Conservation (phyloP, 2,113 vertebrate species). For the Hydropotes inermis region DNA sequence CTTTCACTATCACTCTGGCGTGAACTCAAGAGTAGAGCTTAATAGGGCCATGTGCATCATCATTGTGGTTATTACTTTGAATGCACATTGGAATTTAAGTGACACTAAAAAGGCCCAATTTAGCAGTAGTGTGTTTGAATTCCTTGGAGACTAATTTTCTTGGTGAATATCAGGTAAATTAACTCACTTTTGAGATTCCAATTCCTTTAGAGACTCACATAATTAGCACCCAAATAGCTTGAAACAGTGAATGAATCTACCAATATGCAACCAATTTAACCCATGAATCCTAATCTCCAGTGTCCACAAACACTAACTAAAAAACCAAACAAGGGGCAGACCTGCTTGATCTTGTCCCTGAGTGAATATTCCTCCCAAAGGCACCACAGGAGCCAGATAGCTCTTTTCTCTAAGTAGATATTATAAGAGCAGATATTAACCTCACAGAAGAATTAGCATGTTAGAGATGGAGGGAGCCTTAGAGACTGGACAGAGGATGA, state of each 20-base stretch:
- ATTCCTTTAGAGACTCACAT: conserved; percentile 49
- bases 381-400: not conserved
- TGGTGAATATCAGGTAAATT: conserved; percentile 28
- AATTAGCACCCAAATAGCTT: not conserved
- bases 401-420: not conserved
- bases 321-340: not conserved
- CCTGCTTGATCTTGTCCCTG: not conserved
- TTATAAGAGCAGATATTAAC: not conserved
- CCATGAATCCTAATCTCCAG: not conserved
- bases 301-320: not conserved
- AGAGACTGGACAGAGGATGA: not conserved
- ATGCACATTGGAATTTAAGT: conserved; percentile 22
- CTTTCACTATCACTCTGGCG: not conserved
- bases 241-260: conserved; percentile 4
- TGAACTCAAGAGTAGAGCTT: conserved; percentile 38
- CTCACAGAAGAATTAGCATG: not conserved
- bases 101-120: not conserved
- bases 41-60: not conserved
- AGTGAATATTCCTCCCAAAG: not conserved
- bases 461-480: not conserved
- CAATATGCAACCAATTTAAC: not conserved
- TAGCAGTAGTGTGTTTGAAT: conserved; percentile 20
- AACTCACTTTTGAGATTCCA: conserved; percentile 50
- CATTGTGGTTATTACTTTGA: conserved; percentile 36
- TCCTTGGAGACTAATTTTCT: conserved; percentile 33